Percentiles rank a stretch among this genome's conserved stretches.
Evolutionary conservation across 37 sponge, comb jelly and placozoan species (phyloP).

Genomic region (Chondrilla cf. caribensis): DNA sequence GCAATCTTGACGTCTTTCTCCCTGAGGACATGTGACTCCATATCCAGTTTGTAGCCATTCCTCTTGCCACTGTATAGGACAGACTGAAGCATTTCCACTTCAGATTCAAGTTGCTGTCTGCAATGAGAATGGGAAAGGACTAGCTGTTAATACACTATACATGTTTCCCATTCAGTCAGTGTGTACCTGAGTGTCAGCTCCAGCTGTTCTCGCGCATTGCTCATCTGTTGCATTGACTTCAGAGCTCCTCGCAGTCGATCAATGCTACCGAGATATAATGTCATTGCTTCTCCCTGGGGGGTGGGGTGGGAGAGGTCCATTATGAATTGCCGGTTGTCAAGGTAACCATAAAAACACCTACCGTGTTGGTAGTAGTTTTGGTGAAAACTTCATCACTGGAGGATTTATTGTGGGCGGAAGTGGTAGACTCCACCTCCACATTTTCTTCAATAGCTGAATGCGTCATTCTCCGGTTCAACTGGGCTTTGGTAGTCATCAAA

Average conservation of each 20-base stretch:
- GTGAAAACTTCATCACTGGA: too few relatives aligned
- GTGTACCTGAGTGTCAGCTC: conserved; percentile 53
- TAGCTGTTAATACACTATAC: too few relatives aligned
- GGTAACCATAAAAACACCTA: too few relatives aligned
- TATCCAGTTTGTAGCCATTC: not conserved
- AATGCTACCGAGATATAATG: conserved; percentile 51
- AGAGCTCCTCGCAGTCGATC: conserved; percentile 48
- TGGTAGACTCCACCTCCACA: not conserved
- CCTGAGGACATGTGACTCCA: not conserved
- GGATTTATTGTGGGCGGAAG: too few relatives aligned
- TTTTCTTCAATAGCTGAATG: not conserved
- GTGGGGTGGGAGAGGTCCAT: not conserved
- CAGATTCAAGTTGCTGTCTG: conserved; percentile 9
- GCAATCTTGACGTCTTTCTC: conserved; percentile 22
- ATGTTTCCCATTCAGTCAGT: too few relatives aligned
- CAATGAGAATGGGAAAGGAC: not conserved
- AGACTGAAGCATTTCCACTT: not conserved
- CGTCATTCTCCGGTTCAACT: conserved; percentile 31
- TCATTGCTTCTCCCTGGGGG: conserved; percentile 7
- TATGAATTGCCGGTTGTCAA: too few relatives aligned
- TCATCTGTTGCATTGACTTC: conserved; percentile 37
- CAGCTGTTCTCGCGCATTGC: conserved; percentile 56
- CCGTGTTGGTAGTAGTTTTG: too few relatives aligned
- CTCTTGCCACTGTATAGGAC: not conserved
- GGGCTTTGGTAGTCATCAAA: conserved; percentile 28